These are phyloP conservation scores for Drosophila tani DNA, from an alignment of 1,140 invertebrate genomes.

Conservation along the genomic window DNA sequence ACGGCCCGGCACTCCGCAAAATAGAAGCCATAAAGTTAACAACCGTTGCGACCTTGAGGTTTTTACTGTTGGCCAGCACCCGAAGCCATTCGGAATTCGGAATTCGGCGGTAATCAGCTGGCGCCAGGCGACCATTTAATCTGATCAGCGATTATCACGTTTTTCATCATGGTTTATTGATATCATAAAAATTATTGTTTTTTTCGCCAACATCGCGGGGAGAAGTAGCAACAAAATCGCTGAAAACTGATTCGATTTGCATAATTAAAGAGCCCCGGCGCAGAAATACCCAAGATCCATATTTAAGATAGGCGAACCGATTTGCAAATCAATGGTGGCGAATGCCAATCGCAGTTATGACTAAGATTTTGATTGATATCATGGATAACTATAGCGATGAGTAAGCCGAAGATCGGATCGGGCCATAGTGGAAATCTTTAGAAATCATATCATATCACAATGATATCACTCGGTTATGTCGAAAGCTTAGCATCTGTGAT, in stretches of 20 bases:
- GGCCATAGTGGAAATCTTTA: constrained; percentile 13
- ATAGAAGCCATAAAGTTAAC: constrained; percentile 78
- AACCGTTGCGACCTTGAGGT: constrained; percentile 75
- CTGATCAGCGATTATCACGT: constrained; percentile 82
- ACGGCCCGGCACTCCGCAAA: constrained; percentile 49
- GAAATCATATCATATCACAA: neutral
- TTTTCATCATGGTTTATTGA: constrained; percentile 83
- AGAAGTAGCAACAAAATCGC: constrained; percentile 56
- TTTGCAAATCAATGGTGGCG: constrained; percentile 70
- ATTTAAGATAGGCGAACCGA: constrained; percentile 66
- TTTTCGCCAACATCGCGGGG: constrained; percentile 36
- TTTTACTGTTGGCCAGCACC: constrained; percentile 73
- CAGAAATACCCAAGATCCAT: constrained; percentile 69
- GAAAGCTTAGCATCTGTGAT: neutral
- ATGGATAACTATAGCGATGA: constrained; percentile 66
- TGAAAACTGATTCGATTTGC: constrained; percentile 70
- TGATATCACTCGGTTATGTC: constrained; percentile 16
- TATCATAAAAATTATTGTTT: constrained; percentile 82
- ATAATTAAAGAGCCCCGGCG: constrained; percentile 64
- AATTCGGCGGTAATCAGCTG: constrained; percentile 72
- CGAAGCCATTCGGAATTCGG: constrained; percentile 58
- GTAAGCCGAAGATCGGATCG: constrained; percentile 27
- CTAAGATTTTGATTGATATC: constrained; percentile 66
- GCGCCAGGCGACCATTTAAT: constrained; percentile 78
- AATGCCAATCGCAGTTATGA: constrained; percentile 44